Conservation (phyloP, 2,113 vertebrate species). For the Entomyzon cyanotis region DNA sequence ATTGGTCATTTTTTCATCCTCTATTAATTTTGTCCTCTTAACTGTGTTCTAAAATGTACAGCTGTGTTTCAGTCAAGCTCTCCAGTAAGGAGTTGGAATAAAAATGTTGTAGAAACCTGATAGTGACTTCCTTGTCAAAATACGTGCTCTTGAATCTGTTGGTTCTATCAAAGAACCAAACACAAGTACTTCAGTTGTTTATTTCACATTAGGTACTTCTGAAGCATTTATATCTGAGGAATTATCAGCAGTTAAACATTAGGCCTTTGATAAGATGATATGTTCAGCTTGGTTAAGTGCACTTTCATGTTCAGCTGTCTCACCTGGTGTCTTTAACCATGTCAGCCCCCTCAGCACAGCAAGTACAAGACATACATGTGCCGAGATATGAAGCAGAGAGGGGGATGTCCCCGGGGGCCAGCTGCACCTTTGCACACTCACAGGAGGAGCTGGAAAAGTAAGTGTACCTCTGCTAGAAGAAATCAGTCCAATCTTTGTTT, state of each 20-base stretch:
- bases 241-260: not conserved
- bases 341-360: conserved; percentile 96
- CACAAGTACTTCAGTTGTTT: not conserved
- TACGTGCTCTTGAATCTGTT: not conserved
- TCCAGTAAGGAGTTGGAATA: not conserved
- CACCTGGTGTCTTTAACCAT: not conserved
- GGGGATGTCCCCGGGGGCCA: conserved; percentile 94
- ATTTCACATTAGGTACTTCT: not conserved
- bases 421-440: conserved; percentile 97
- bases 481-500: not conserved
- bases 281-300: not conserved
- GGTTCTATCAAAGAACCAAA: not conserved
- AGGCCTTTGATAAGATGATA: not conserved
- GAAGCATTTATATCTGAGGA: not conserved
- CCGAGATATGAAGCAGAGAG: conserved; percentile 97
- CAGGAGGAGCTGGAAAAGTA: conserved; percentile 99
- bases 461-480: conserved; percentile 53
- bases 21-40: not conserved
- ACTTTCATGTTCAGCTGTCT: not conserved
- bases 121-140: not conserved
- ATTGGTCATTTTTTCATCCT: not conserved
- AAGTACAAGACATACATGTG: conserved; percentile 99
- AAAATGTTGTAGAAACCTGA: not conserved
- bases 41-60: not conserved
- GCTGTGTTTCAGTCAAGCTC: not conserved